These are phyloP conservation scores for Tenthredo livida DNA, from an alignment of 2,888 invertebrate species.

Conservation along the genomic window DNA sequence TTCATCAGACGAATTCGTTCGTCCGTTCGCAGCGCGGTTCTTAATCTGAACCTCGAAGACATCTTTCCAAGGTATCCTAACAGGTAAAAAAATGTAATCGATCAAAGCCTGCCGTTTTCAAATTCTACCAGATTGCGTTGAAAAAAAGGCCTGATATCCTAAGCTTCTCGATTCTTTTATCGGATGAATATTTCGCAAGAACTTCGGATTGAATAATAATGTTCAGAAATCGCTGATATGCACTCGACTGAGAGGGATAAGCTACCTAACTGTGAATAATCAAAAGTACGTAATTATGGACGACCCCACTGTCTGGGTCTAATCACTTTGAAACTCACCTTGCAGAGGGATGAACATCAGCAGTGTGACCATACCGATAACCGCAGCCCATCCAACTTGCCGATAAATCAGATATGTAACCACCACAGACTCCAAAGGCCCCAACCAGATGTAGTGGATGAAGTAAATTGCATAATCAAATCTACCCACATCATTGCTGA, in stretches of 20 bases:
- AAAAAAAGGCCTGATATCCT: neutral
- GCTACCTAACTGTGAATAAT: neutral
- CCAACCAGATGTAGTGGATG: constrained; percentile 88
- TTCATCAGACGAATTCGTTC: constrained; percentile 93
- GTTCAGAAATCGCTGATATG: no score
- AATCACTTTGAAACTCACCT: constrained; percentile 67
- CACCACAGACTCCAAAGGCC: constrained; percentile 85
- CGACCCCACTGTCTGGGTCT: neutral
- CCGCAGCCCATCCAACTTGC: constrained; percentile 80
- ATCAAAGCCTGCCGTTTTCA: neutral
- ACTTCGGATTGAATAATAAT: neutral
- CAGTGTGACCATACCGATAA: constrained; percentile 80
- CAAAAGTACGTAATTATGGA: neutral
- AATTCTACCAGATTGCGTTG: neutral
- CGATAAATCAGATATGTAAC: constrained; percentile 79
- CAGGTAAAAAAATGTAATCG: neutral
- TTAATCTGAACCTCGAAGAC: constrained; percentile 80
- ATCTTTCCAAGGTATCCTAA: constrained; percentile 67
- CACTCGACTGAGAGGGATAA: neutral
- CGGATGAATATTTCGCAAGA: neutral
- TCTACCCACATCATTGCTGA: constrained; percentile 89
- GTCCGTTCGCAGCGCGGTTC: constrained; percentile 90
- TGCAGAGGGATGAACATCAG: constrained; percentile 79
- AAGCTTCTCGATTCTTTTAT: neutral
- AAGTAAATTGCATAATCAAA: constrained; percentile 86